Evolutionary conservation across 2,113 vertebrate species (phyloP).

Genomic region (Piaya cayana): DNA sequence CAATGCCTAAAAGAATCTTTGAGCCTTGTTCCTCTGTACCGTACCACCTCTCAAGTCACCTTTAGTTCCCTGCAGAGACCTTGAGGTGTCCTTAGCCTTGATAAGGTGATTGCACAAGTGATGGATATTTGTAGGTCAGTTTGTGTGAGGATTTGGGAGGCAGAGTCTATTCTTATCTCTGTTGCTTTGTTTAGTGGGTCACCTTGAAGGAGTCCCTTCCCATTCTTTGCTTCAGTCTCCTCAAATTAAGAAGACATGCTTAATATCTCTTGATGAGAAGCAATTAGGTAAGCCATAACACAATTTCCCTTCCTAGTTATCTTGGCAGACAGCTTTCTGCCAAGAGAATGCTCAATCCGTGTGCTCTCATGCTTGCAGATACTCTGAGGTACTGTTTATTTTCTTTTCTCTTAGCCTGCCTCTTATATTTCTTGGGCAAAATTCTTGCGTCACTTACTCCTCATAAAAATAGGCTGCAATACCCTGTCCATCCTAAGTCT

Average conservation of each 20-base stretch:
- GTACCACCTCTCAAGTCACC: background rate
- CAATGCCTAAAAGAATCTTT: background rate
- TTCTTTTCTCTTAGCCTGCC: background rate
- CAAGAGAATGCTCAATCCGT: background rate
- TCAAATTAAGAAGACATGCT: background rate
- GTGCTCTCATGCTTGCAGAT: background rate
- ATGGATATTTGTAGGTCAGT: background rate
- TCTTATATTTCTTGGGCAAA: background rate
- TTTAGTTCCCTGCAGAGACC: background rate
- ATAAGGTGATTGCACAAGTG: background rate
- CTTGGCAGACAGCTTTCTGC: background rate
- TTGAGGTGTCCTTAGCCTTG: background rate
- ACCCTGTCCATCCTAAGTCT: background rate
- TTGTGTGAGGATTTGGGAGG: constrained; percentile 7
- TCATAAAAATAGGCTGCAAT: background rate
- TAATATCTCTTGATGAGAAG: constrained; percentile 34
- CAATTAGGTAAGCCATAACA: constrained; percentile 21
- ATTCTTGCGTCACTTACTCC: background rate
- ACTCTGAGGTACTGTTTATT: background rate
- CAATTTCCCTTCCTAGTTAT: constrained; percentile 7
- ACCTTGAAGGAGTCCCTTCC: constrained; percentile 4
- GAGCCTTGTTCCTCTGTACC: background rate
- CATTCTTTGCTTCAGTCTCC: background rate
- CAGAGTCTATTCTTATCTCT: constrained; percentile 41
- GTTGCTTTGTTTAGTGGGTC: background rate